phyloP scores from a whole-genome alignment of 2,113 vertebrate species.

The Laticauda colubrina region DNA sequence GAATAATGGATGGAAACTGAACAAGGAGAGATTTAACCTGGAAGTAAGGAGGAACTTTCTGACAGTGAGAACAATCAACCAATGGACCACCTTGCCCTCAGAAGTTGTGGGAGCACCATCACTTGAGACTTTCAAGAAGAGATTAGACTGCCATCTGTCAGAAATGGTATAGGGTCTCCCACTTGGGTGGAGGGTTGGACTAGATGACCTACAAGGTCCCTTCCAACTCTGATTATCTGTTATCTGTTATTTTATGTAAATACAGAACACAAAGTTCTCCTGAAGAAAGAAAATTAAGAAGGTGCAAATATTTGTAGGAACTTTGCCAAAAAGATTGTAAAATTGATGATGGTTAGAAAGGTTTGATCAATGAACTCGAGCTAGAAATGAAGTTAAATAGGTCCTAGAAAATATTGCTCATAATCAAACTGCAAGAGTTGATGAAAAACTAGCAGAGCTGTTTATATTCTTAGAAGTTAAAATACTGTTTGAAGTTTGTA shows the following conservation, averaged over 20 bases:
- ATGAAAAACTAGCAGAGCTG: background rate
- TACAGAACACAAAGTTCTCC: background rate
- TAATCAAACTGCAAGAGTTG: background rate
- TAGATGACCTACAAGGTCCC: too few species aligned
- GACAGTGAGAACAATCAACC: too few species aligned
- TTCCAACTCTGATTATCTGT: too few species aligned
- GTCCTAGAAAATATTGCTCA: background rate
- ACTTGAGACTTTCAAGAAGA: too few species aligned
- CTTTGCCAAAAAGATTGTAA: background rate
- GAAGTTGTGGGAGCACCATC: too few species aligned
- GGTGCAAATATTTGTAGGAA: background rate
- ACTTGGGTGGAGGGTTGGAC: too few species aligned
- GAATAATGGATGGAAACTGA: too few species aligned
- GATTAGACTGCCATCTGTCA: too few species aligned
- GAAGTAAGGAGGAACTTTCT: too few species aligned
- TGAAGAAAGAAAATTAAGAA: background rate
- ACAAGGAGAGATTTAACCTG: too few species aligned
- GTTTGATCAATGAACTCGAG: background rate
- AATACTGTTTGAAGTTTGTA: background rate
- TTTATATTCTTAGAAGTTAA: background rate
- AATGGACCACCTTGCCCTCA: too few species aligned
- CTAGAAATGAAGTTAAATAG: background rate
- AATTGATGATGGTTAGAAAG: background rate
- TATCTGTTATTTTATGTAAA: background rate
- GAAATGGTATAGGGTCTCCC: too few species aligned